Percentiles rank a stretch among this genome's conserved stretches.
phyloP scores from a whole-genome alignment of 2,113 vertebrate species.

The Microcebus ravelobensis region DNA sequence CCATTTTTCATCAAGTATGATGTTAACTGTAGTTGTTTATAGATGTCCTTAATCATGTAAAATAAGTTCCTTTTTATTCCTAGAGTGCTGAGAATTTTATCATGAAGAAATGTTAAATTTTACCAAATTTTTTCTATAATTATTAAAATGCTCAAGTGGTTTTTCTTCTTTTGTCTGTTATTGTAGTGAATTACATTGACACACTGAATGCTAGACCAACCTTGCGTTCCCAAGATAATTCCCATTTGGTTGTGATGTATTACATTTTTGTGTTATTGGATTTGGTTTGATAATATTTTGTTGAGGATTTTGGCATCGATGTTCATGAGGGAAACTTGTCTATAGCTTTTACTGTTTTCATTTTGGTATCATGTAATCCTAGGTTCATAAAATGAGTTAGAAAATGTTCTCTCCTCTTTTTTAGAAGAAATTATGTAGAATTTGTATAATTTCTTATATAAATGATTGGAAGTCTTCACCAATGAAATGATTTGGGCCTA shows the following conservation, averaged over 20 bases:
- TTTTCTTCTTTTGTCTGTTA: conserved; percentile 28
- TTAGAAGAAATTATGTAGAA: too few relatives aligned
- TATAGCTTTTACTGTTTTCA: not conserved
- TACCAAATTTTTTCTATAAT: not conserved
- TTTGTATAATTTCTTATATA: too few relatives aligned
- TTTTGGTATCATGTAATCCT: not conserved
- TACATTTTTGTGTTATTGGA: not conserved
- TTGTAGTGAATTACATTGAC: not conserved
- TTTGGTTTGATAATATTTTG: not conserved
- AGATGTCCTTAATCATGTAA: not conserved
- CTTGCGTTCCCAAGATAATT: not conserved
- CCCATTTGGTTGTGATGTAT: not conserved
- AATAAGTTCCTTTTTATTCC: not conserved
- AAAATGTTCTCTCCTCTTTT: too few relatives aligned
- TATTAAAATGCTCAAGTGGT: not conserved
- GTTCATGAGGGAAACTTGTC: not conserved
- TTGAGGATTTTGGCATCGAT: not conserved
- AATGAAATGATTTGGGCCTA: too few relatives aligned
- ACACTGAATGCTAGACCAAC: not conserved
- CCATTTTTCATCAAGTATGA: not conserved
- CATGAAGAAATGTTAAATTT: not conserved
- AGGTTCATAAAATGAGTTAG: not conserved
- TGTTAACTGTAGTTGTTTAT: too few relatives aligned
- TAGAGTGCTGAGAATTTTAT: not conserved
- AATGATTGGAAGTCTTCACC: too few relatives aligned